Percentiles rank a stretch among this genome's conserved stretches.
These are phyloP conservation scores for Gymnobelideus leadbeateri DNA, from an alignment of 2,113 vertebrate genomes.

Conservation along the genomic window DNA sequence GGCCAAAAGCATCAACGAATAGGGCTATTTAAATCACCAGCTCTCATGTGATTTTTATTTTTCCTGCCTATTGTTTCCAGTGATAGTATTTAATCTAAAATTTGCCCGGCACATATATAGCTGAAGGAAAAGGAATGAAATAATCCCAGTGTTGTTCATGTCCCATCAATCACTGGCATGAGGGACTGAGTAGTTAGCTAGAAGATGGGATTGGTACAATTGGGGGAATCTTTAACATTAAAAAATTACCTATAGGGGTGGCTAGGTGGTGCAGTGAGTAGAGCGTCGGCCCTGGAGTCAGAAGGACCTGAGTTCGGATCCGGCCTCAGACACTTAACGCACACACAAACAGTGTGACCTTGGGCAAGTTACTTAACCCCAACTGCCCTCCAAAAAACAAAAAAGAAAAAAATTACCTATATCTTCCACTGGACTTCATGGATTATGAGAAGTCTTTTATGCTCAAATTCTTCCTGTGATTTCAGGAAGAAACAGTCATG, in stretches of 20 bases:
- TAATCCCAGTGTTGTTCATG: neutral
- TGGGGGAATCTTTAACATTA: constrained; percentile 47
- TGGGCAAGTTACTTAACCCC: too few species aligned
- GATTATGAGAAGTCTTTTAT: constrained; percentile 21
- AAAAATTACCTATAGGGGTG: constrained; percentile 1
- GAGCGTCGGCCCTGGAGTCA: too few species aligned
- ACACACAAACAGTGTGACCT: too few species aligned
- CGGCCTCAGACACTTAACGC: too few species aligned
- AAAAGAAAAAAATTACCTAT: constrained; percentile 24
- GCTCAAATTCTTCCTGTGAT: constrained; percentile 48
- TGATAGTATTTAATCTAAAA: neutral
- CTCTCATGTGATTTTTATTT: neutral
- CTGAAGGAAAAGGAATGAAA: neutral
- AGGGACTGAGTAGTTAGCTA: constrained; percentile 11
- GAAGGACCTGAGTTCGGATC: too few species aligned
- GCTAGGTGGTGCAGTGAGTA: too few species aligned
- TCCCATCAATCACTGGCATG: neutral
- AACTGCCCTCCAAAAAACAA: too few species aligned
- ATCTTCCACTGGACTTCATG: constrained; percentile 28
- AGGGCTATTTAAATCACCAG: neutral
- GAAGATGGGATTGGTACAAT: constrained; percentile 40
- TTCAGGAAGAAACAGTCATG: constrained; percentile 16
- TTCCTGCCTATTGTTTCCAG: neutral
- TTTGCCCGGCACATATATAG: neutral
- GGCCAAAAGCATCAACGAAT: neutral